Conservation (phyloP, 2,113 vertebrate genomes). For the Pungitius pungitius region DNA sequence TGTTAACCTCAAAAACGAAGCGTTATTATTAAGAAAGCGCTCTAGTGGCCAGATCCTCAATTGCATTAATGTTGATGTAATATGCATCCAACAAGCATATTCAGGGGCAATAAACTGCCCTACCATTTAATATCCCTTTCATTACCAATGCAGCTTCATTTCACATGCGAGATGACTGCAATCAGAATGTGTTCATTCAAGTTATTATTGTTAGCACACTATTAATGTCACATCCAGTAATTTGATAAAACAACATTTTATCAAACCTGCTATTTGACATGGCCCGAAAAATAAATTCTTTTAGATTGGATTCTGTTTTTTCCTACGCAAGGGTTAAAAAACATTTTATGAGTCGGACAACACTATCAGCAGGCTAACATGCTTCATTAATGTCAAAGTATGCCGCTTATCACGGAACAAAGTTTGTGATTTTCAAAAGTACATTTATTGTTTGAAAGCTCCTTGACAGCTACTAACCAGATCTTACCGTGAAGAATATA, state of each 20-base stretch:
- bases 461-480: background rate
- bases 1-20: background rate
- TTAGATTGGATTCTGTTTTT: background rate
- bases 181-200: background rate
- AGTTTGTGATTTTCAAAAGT: background rate
- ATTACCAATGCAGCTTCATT: background rate
- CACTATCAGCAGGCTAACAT: background rate
- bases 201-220: background rate
- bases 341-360: background rate
- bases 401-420: background rate
- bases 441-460: background rate
- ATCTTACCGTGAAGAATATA: background rate
- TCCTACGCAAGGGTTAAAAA: background rate
- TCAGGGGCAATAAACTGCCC: background rate
- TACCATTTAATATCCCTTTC: background rate
- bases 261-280: background rate
- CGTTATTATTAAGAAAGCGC: background rate
- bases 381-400: background rate
- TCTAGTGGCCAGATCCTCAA: conserved; percentile 14
- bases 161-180: background rate
- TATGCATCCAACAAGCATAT: background rate
- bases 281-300: background rate
- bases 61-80: background rate
- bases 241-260: background rate
- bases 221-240: background rate